A percentile compares a stretch with the other conserved stretches of the same genome.
Evolutionary conservation across 2,888 invertebrate species (phyloP).

Genomic region (Nomada fabriciana): DNA sequence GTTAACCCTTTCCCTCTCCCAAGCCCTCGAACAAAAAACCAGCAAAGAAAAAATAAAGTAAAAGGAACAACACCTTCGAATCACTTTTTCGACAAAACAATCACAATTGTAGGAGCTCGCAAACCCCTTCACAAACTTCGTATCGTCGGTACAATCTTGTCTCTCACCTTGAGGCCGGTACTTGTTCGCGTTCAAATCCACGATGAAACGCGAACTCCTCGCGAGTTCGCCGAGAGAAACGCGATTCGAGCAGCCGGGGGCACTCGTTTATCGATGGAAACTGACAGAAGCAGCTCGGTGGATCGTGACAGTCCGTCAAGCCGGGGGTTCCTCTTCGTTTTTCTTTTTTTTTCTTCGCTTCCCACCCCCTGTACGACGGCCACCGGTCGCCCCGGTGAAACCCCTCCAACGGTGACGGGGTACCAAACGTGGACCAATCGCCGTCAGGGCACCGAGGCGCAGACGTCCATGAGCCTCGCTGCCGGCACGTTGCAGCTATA

Average conservation of each 20-base stretch:
- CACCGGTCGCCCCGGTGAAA: slow-evolving; percentile 27
- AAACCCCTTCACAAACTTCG: background rate
- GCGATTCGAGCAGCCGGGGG: slow-evolving; percentile 11
- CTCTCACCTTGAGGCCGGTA: slow-evolving; percentile 50
- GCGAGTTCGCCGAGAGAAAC: slow-evolving; percentile 15
- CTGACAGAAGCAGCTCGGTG: slow-evolving; percentile 19
- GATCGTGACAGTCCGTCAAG: slow-evolving; percentile 7
- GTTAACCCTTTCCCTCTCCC: too few species aligned
- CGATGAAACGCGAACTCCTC: slow-evolving; percentile 32
- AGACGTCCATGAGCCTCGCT: slow-evolving; percentile 53
- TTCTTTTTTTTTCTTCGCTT: background rate
- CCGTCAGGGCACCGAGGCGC: slow-evolving; percentile 66
- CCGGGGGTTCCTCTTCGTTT: slow-evolving; percentile 9
- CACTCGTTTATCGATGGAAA: slow-evolving; percentile 30
- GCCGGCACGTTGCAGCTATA: slow-evolving; percentile 65
- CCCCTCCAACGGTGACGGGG: slow-evolving; percentile 47
- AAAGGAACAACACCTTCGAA: background rate
- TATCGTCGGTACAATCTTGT: background rate
- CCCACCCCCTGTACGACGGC: slow-evolving; percentile 13
- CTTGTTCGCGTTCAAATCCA: slow-evolving; percentile 29
- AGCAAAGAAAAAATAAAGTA: background rate
- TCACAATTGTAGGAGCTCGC: background rate
- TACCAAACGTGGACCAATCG: slow-evolving; percentile 82
- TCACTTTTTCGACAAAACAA: background rate
- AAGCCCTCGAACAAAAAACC: background rate